A percentile compares a stretch with the other conserved stretches of the same genome.
Evolutionary conservation across 2,797 vertebrate genomes (phyloP).

Genomic region (Coregonus sp.): DNA sequence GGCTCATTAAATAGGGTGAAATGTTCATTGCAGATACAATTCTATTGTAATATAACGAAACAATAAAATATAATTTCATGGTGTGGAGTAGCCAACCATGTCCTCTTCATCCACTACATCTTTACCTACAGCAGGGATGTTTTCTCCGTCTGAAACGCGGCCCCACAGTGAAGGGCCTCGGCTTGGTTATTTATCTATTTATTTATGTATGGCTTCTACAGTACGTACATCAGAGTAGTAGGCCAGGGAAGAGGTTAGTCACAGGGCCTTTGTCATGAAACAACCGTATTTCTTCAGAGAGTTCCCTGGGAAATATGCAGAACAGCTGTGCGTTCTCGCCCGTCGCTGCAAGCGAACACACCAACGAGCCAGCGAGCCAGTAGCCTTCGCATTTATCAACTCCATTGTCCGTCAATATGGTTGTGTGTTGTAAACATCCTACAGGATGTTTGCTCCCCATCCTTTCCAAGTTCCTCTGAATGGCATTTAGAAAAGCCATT

Average conservation of each 20-base stretch:
- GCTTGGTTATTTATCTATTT: neutral
- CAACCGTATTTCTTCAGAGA: constrained; percentile 43
- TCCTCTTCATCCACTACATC: neutral
- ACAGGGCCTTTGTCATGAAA: constrained; percentile 20
- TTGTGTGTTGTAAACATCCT: constrained; percentile 64
- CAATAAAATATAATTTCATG: neutral
- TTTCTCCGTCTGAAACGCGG: neutral
- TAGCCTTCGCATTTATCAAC: constrained; percentile 42
- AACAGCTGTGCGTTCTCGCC: constrained; percentile 53
- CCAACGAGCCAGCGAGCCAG: neutral
- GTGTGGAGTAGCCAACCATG: neutral
- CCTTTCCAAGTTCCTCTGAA: constrained; percentile 35
- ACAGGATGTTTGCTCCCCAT: constrained; percentile 59
- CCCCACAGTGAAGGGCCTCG: neutral
- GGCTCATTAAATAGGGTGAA: neutral
- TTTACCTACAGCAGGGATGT: neutral
- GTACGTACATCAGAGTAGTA: constrained; percentile 13
- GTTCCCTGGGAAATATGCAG: constrained; percentile 7
- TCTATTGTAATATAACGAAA: neutral
- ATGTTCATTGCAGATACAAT: neutral
- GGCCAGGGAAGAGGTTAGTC: constrained; percentile 36
- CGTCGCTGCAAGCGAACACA: neutral
- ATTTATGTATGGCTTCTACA: neutral
- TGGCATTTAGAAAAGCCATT: constrained; percentile 46
- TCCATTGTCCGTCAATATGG: constrained; percentile 38